These are phyloP conservation scores for Zosterops borbonicus DNA, from an alignment of 2,113 vertebrate genomes.

Conservation along the genomic window DNA sequence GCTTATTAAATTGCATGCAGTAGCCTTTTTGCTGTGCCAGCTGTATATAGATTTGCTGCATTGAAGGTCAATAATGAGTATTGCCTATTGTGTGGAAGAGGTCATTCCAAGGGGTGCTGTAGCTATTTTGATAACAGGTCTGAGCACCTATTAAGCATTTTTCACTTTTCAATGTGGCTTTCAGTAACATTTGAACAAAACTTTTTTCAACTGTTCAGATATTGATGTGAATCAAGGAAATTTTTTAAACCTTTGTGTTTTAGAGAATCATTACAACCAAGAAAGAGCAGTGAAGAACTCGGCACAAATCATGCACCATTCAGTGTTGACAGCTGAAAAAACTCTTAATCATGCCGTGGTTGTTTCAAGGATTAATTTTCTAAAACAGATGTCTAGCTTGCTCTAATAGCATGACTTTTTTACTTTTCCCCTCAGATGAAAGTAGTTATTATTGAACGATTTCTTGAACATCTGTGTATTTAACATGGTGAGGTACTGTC, in stretches of 20 bases:
- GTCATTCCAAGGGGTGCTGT: not conserved
- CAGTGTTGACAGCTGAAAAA: not conserved
- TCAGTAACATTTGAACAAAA: not conserved
- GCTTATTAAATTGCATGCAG: not conserved
- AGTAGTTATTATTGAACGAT: not conserved
- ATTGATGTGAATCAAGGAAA: not conserved
- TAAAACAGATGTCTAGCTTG: not conserved
- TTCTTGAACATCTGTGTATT: not conserved
- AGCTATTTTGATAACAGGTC: not conserved
- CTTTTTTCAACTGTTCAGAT: not conserved
- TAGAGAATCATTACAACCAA: not conserved
- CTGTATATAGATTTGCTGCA: not conserved
- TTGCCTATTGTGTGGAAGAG: not conserved
- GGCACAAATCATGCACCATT: not conserved
- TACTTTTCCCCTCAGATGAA: not conserved
- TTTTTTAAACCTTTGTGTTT: not conserved
- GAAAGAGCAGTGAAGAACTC: not conserved
- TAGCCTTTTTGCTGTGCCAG: not conserved
- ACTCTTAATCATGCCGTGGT: not conserved
- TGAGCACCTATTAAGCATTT: not conserved
- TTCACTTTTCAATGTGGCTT: not conserved
- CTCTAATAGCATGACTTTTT: not conserved
- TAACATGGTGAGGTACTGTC: not conserved
- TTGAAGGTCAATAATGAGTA: constrained; percentile 42
- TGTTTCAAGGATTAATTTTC: not conserved